phyloP scores from a whole-genome alignment of 2,113 vertebrate genomes.

The Protobothrops mucrosquamatus region DNA sequence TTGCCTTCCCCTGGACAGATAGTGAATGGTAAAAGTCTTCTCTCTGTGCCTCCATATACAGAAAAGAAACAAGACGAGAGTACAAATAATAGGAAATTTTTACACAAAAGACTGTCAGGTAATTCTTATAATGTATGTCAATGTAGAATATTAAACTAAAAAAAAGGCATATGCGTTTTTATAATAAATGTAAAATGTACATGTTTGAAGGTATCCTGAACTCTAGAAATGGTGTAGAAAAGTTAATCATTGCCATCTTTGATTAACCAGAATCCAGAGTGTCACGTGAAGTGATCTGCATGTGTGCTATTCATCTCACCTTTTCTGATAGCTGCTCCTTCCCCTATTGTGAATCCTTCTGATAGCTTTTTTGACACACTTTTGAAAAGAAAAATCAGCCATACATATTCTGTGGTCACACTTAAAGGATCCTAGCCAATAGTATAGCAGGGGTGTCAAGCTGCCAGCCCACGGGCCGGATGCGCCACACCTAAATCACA shows the following conservation, averaged over 20 bases:
- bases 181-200: background rate
- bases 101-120: conserved; percentile 95
- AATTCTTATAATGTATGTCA: conserved; percentile 32
- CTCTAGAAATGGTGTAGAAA: background rate
- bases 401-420: background rate
- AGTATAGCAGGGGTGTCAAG: too few species aligned
- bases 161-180: background rate
- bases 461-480: too few species aligned
- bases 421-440: background rate
- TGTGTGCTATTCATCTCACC: background rate
- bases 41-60: conserved; percentile 75
- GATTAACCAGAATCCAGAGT: too few species aligned
- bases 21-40: conserved; percentile 96
- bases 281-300: background rate
- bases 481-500: too few species aligned
- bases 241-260: background rate
- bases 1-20: conserved; percentile 92
- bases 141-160: background rate
- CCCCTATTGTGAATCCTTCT: background rate
- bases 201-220: background rate
- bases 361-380: background rate
- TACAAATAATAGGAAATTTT: conserved; percentile 88
- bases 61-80: conserved; percentile 95
- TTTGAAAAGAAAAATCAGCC: background rate
- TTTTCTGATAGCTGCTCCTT: background rate